A percentile compares a stretch with the other conserved stretches of the same genome.
phyloP scores from a whole-genome alignment of 2,888 invertebrate species.

The Dexiosoma caninum region DNA sequence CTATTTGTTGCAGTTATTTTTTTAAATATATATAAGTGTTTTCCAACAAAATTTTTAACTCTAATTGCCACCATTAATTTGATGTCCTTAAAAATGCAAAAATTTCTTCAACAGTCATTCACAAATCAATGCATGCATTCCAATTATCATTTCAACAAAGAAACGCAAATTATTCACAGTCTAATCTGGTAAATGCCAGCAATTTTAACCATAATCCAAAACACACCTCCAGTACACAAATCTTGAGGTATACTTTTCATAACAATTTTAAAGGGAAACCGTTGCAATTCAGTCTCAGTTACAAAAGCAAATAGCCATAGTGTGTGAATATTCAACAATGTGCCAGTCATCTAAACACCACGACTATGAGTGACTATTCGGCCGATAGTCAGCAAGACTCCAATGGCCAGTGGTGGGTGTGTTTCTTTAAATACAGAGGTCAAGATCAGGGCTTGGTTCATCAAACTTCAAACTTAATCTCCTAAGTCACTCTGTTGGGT shows the following conservation, averaged over 20 bases:
- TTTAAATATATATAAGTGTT: too few relatives aligned
- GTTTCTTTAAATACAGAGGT: conserved; percentile 39
- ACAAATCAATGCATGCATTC: neutral
- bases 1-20: too few relatives aligned
- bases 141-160: conserved; percentile 23
- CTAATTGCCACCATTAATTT: neutral
- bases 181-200: conserved; percentile 6
- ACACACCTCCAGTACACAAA: neutral
- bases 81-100: neutral
- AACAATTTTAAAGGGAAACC: conserved; percentile 47
- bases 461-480: neutral
- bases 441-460: conserved; percentile 40
- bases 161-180: neutral
- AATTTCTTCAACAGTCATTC: neutral
- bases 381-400: neutral
- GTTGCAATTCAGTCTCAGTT: conserved; percentile 23
- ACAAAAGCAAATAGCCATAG: conserved; percentile 14
- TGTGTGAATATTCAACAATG: conserved; percentile 10
- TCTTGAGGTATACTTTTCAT: conserved; percentile 7
- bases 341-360: conserved; percentile 1
- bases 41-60: neutral
- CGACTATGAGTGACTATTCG: neutral
- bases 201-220: conserved; percentile 2
- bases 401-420: conserved; percentile 52
- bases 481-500: neutral